Base-by-base conservation (phyloP, 1,140 invertebrate species). In the Megathymus violae region DNA sequence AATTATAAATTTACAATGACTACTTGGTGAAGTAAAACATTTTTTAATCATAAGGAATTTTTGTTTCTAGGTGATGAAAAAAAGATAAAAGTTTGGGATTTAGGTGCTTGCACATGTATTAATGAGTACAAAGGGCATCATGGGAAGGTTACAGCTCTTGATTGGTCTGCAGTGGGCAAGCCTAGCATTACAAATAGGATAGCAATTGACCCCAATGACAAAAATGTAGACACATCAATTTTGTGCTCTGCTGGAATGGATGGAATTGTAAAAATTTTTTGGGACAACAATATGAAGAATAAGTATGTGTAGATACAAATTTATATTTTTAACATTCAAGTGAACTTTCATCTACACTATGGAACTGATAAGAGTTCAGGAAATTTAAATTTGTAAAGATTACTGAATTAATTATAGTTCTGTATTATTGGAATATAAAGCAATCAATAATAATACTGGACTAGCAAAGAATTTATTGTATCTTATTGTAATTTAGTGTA, bases 121-220 rank as follows among this genome's bases (percentile, higher is more conserved):
- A 88, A 93, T 43, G 95, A 96, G 80, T 96, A 98, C 70, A 94
- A 94, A 89, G 95, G 96, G 17, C 97, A 98, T 84, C 93, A 93
- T 52, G 93, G 93, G 11, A 93, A 94, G 50, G 94, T 98, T 0
- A 94, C 95, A 46, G 95, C 94, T 46, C 92, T 98, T 4, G 88
- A 92, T 16, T 93, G 93, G 93, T 92, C 87, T 2, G 72, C 85
- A 4, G 69, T 89, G 5, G 87, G 81, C 15, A 88, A 88, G 48
- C 67, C 84, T 4, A 84, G 69, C 19, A 69, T 90, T 9, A 88
- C 76, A 86, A 93, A 47, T 93, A 96, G 92, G 93, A 94, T 64
- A 90, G 46, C 69, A 2, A 9, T 71, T 48, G 82, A 85, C 31
- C 73, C 70, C 0, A 81, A 64, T 62, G 75, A 79, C 51, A 62